Base-by-base conservation (phyloP, 2,888 invertebrate species). In the Embidobia sp. region DNA sequence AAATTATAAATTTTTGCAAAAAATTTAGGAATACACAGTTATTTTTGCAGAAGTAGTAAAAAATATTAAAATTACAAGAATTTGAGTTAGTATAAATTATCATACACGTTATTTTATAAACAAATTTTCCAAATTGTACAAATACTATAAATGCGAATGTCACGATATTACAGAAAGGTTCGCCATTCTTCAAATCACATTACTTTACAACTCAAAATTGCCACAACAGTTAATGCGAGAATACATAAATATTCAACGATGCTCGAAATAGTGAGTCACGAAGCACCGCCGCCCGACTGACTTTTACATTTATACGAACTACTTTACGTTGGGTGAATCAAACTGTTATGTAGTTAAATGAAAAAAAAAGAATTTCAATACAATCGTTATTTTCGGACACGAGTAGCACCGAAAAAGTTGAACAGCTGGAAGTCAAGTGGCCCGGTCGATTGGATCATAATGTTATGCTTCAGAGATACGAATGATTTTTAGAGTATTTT, bases 351-450 rank as follows among this genome's bases (percentile, higher is more conserved):
- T 22, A 51, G 29, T 44, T 22, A 26, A 53, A 44, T 53, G 26
- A 6, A 13, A 57, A 29, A 59, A 35, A 66, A 8, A 49, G 37
- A 46, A n/a, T n/a, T 19, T 49, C 44, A 51, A 59, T 59, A 59
- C 51, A 44, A 49, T 51, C 26, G 69, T 59, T 69, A 69, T 69
- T 69, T 69, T 69, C 27, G 51, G 51, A 49, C 29, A 42, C 40
- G 27, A 49, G 44, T 42, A 40, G 8, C 18, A 33, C 42, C 10
- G 29, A 27, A 44, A 57, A 70, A 48, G 46, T 33, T 18, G 37
- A 16, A 22, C 70, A 63, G 61, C 61, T 70, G 61, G 37, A 61
- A n/a, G 46, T 51, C 26, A 48, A 51, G 22, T 57, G 37, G 29
- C 18, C 48, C 1, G 19, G 16, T 22, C 10, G 10, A 37, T 16